Base-by-base conservation (phyloP, 2,797 vertebrate genomes). In the Anas acuta region DNA sequence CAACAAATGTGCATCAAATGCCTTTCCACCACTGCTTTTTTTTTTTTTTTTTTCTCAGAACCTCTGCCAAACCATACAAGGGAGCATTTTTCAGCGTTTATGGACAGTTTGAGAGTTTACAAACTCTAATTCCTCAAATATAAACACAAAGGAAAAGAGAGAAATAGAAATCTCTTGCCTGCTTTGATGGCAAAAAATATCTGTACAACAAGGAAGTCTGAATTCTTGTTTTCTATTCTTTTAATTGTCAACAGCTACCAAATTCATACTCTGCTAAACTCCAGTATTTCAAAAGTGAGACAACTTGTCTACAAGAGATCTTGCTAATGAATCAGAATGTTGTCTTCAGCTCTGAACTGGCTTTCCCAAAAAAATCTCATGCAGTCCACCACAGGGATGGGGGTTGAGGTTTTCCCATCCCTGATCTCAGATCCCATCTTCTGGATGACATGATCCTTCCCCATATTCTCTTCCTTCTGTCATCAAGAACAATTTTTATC, bases 31-130 rank as follows among this genome's bases (percentile, higher is more conserved):
- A 30, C 77, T 65, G 60, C 7, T 67, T 66, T 85, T 37, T 37
- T 37, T 47, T 60, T 89, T 87, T 62, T 77, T 70, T 87, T 62
- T 77, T 84, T 43, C 64, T 90, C 83, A 94, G 91, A 92, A 91
- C 13, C 5, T 67, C 53, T 95, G 80, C 91, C 77, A 94, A 87
- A 64, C 30, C 3, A 7, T 43, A 26, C n/a, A 49, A 33, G 28
- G 7, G 3, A 16, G 28, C 28, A 54, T 26, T 60, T 79, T 79
- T 13, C 64, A 53, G 33, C 32, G 26, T 83, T 93, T 89, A 80
- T 9, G 74, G 87, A 83, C 37, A 33, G 22, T 65, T 69, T 76
- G 53, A 84, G 53, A 86, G 17, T 84, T 35, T 74, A 12, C 73
- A 86, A 93, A 82, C 64, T 71, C 22, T 54, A 67, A 14, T 51